Conservation (phyloP, 2,888 invertebrate species). For the Cyclophora albipunctata region DNA sequence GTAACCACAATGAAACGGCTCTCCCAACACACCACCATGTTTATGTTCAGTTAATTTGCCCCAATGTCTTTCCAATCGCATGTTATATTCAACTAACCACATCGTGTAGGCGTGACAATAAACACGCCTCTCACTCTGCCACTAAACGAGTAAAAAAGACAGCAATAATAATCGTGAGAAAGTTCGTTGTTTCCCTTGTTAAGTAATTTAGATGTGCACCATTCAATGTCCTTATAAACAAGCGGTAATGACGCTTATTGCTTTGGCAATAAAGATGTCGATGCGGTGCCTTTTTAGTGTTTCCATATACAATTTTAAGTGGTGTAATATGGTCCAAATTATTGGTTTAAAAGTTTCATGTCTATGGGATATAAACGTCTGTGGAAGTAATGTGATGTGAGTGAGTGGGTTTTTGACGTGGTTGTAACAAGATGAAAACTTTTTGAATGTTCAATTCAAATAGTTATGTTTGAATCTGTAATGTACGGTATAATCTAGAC, state of each 20-base stretch:
- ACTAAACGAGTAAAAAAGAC: conserved; percentile 10
- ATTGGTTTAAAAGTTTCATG: neutral
- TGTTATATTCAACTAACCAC: conserved; percentile 15
- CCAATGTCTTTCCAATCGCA: conserved; percentile 24
- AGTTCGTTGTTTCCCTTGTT: conserved; percentile 25
- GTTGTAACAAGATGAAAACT: no score
- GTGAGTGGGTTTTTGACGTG: no score
- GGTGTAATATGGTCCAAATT: neutral
- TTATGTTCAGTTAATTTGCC: conserved; percentile 27
- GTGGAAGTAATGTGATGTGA: neutral
- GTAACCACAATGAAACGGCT: no score
- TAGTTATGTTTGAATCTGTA: no score
- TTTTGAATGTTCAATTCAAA: no score
- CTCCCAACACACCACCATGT: conserved; percentile 14
- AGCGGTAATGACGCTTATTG: conserved; percentile 2
- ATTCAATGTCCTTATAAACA: conserved; percentile 16
- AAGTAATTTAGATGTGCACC: conserved; percentile 7
- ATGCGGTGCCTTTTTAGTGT: no score
- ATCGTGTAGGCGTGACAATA: conserved; percentile 23
- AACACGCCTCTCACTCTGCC: conserved; percentile 10
- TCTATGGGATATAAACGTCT: neutral
- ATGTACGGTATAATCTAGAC: no score
- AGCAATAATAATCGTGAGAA: conserved; percentile 9
- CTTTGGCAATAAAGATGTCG: no score
- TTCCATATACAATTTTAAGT: neutral